Evolutionary conservation across 2,797 vertebrate genomes (phyloP), one percentile per base, ranked within the genome.

Genomic region (Ceryle rudis): DNA sequence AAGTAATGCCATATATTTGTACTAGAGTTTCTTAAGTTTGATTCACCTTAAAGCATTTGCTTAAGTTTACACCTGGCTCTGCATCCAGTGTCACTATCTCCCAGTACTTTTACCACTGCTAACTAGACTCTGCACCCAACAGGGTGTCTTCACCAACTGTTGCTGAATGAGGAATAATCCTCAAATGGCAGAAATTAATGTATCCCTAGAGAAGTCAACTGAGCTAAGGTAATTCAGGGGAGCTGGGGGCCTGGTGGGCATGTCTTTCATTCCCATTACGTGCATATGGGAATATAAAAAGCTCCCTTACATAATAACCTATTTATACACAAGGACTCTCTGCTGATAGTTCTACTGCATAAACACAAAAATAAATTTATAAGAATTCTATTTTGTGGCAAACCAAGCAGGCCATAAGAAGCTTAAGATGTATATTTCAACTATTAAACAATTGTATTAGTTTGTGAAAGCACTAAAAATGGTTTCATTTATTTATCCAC

Each of bases 401-500:
- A 92, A 66, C 7, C 91, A 81, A 78, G 90, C 6, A 57, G 0
- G 15, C 51, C 18, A 25, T 79, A 51, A 92, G 74, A 96, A 94
- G 81, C 81, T 61, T 58, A 71, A 94, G 58, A 94, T 64, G 29
- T 28, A 42, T 62, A 84, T 89, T 72, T 95, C 93, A 97, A 87
- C 52, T 78, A 81, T 44, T 89, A 94, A 97, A 52, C 33, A 78
- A 96, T 81, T 42, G 75, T 39, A 90, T 94, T 94, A 46, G 80
- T 92, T 74, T 74, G 79, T 90, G 81, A 92, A 95, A 94, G 87
- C 90, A 89, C 79, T 90, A 94, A 96, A 96, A 91, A 67, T 29
- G 55, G 6, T 47, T 73, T 66, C 60, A 88, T 93, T 93, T 88
- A 31, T 95, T 91, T 95, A 97, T 94, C 95, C 96, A 90, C 94